phyloP scores from a whole-genome alignment of 2,888 invertebrate genomes.

The Rhogogaster chlorosoma region DNA sequence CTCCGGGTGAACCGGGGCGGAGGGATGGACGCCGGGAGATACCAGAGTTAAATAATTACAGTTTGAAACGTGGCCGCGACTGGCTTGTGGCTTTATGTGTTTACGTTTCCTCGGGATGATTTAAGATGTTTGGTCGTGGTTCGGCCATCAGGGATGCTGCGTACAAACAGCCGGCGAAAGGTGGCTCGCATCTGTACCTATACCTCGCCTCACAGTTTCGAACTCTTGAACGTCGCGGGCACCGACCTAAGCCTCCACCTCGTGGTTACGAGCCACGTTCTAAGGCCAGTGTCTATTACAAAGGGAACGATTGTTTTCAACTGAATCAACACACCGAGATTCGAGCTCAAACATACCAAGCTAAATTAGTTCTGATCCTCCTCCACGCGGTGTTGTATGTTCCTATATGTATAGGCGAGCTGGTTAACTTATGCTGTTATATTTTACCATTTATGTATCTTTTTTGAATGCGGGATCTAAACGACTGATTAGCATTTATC shows the following conservation, averaged over 20 bases:
- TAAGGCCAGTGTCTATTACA: constrained; percentile 23
- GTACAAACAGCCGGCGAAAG: constrained; percentile 27
- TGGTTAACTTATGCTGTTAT: not conserved
- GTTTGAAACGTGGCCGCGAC: constrained; percentile 20
- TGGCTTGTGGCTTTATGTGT: constrained; percentile 56
- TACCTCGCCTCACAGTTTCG: not conserved
- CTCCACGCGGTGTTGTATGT: not conserved
- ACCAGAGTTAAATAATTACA: constrained; percentile 42
- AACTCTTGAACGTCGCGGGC: not conserved
- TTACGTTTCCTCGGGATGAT: constrained; percentile 57
- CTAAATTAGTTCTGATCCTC: constrained; percentile 33
- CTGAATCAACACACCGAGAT: constrained; percentile 45
- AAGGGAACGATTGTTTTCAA: constrained; percentile 47
- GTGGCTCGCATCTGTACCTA: not conserved
- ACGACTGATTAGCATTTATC: too few species aligned
- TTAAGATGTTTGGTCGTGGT: constrained; percentile 53
- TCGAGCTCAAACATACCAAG: constrained; percentile 36
- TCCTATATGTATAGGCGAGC: not conserved
- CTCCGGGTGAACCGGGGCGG: not conserved
- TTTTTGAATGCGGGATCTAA: too few species aligned
- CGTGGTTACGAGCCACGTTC: not conserved
- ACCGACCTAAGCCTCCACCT: not conserved
- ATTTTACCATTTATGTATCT: too few species aligned
- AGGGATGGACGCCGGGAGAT: not conserved
- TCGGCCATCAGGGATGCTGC: constrained; percentile 33